Conservation (phyloP, 2,113 vertebrate species). For the Vireo altiloquus region DNA sequence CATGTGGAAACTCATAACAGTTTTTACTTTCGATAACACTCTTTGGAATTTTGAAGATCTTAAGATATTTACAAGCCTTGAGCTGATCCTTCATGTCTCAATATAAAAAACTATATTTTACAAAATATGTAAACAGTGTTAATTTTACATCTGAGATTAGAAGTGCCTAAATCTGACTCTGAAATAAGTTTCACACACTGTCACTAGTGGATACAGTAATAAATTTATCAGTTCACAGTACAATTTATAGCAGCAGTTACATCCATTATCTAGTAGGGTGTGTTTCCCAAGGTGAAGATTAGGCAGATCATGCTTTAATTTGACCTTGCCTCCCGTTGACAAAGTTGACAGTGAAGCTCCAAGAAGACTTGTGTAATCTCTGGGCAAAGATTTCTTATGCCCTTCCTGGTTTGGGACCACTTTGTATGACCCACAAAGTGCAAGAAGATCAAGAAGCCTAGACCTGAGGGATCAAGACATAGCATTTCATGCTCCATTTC, state of each 20-base stretch:
- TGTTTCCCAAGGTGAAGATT: neutral
- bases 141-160: neutral
- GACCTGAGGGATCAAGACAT: neutral
- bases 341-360: neutral
- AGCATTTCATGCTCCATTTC: neutral
- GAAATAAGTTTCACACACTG: neutral
- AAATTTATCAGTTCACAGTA: neutral
- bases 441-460: neutral
- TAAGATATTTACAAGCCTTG: neutral
- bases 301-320: neutral
- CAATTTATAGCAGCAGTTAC: neutral
- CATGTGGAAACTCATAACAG: neutral
- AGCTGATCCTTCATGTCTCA: neutral
- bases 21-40: neutral
- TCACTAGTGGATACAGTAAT: neutral
- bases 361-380: neutral
- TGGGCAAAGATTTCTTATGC: neutral
- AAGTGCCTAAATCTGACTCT: neutral
- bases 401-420: neutral
- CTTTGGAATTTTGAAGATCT: neutral
- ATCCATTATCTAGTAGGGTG: neutral
- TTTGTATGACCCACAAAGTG: neutral
- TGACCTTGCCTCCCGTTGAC: neutral
- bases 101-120: too few relatives aligned
- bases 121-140: neutral